phyloP scores from a whole-genome alignment of 2,113 vertebrate species.

The Takifugu flavidus region DNA sequence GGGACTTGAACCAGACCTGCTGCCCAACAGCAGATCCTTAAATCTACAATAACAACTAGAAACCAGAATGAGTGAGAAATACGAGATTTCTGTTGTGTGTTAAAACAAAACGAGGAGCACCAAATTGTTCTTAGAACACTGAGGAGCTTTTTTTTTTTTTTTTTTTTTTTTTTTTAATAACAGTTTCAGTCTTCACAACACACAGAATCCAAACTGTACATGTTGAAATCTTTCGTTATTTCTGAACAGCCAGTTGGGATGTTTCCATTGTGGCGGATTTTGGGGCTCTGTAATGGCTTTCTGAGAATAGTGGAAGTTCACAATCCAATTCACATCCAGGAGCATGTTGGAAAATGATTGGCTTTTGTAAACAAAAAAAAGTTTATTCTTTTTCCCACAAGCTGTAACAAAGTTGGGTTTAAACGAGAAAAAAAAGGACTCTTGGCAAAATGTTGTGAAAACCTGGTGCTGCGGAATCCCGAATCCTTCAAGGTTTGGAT shows the following conservation, averaged over 20 bases:
- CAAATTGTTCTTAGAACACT: background rate
- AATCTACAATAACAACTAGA: constrained; percentile 47
- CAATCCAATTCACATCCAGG: constrained; percentile 44
- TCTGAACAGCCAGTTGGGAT: background rate
- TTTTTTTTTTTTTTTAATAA: background rate
- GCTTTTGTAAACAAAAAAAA: background rate
- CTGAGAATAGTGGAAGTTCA: constrained; percentile 25
- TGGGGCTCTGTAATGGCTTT: constrained; percentile 7
- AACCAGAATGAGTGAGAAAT: constrained; percentile 8
- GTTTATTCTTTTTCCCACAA: constrained; percentile 24
- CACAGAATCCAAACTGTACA: background rate
- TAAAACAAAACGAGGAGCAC: constrained; percentile 4
- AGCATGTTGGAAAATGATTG: constrained; percentile 7
- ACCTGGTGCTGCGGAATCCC: constrained; percentile 12
- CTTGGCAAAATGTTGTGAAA: background rate
- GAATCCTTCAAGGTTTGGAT: constrained; percentile 4
- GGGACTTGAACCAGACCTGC: constrained; percentile 8
- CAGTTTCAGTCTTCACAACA: constrained; percentile 20
- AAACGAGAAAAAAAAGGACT: too few relatives aligned
- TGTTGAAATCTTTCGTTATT: background rate
- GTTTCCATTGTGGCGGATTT: constrained; percentile 15
- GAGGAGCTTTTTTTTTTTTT: background rate
- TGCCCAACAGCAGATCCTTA: constrained; percentile 23
- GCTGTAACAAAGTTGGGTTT: constrained; percentile 2
- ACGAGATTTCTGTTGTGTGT: constrained; percentile 41